Evolutionary conservation across 2,113 vertebrate genomes (phyloP), one percentile per base, ranked within the genome.

Genomic region (Lota lota): DNA sequence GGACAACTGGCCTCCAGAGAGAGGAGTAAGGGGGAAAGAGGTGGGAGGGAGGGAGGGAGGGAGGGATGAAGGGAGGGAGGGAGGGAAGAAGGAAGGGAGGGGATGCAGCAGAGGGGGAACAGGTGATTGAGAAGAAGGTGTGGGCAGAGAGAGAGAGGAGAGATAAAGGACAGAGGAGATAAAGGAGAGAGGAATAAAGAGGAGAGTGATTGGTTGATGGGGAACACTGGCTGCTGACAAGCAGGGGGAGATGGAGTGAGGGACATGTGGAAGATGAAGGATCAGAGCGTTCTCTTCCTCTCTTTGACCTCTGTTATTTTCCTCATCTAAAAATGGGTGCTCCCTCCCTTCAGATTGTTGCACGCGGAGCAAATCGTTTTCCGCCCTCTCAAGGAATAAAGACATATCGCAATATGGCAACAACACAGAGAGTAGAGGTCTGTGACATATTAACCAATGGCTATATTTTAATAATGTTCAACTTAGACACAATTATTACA

Each of bases 181-280:
- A 51, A 28, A 72, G 66, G 73, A 63, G 61, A 21, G 68, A 83
- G 79, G 79, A 56, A 68, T 68, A 58, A 40, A 72, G 66, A 70
- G 66, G 79, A 18, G 22, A 66, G 69, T 70, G 81, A 77, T 73
- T 83, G 82, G 86, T 83, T 78, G 77, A 85, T 77, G 64, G 12
- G 56, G 83, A 81, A 82, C 82, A 56, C 53, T 53, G 51, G 5
- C 86, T 73, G 79, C 79, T 83, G 88, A 78, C n/a, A 68, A 56
- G 64, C 67, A 57, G 67, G 54, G 69, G 59, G 70, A 61, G 70
- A 68, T 77, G 65, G 19, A 76, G 79, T 70, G 57, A 68, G 70
- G 79, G 53, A 67, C 10, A 53, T 64, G 67, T 2, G 17, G 65
- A 59, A 66, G 72, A 69, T 24, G n/a, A 58, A 68, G 58, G 68